Base-by-base conservation (phyloP, 30 jellyfish, hydroid and myxozoan genomes). In the Aurelia coerulea region DNA sequence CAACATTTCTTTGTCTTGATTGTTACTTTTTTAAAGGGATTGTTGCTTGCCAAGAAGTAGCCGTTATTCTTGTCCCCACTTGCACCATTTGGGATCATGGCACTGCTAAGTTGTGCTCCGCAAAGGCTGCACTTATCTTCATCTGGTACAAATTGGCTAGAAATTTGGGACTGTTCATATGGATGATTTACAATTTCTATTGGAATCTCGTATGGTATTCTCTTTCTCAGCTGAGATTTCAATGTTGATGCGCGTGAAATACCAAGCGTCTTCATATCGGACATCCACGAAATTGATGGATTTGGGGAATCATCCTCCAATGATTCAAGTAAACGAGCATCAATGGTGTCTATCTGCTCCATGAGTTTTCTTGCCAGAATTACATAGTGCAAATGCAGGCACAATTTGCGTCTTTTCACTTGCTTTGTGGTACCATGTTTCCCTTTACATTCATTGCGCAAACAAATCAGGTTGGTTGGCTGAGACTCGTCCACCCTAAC, bases 391-490 rank as follows among this genome's bases (percentile, higher is more conserved):
- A 64, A 11, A 64, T 64, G 74, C 8, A 64, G 32, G 74, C 76
- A 65, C 41, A 65, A 9, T 37, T 46, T 37, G 11, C 41, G 34
- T 62, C 71, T 62, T 65, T 65, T 65, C 41, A 65, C 76, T 46
- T 65, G 76, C 76, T 17, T 65, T 65, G 76, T 65, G 6, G 41
- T 65, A 23, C 76, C 76, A 7, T 65, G 76, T 7, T 65, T 65
- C 41, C 76, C 76, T 46, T 65, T 65, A 33, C 76, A 65, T 46
- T 65, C 76, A 65, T 65, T 65, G 41, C 34, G 41, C 41, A 23
- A 23, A 46, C 76, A 65, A 46, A 14, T 37, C 14, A 65, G 76
- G 16, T 65, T 65, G 52, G 76, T 65, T 65, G 76, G 34, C 41
- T 65, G 76, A 65, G 76, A 65, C 19, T 65, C 41, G 2, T 65